phyloP scores from a whole-genome alignment of 2,797 vertebrate species.

The Chelidonichthys spinosus region DNA sequence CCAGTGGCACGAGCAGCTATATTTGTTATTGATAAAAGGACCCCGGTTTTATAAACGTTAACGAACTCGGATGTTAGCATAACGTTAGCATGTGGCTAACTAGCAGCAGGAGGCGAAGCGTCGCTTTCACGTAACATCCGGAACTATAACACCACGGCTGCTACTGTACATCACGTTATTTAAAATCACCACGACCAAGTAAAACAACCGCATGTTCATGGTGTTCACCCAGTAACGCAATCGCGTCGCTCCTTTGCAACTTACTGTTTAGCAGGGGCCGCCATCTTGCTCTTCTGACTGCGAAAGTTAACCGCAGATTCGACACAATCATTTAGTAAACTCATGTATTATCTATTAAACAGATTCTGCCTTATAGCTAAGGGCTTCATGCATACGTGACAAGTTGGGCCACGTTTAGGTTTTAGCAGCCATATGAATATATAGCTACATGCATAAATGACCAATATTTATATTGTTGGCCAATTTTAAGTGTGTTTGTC shows the following conservation, averaged over 20 bases:
- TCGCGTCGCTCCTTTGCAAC: constrained; percentile 57
- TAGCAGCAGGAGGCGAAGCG: not conserved
- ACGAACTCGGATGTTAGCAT: too few species aligned
- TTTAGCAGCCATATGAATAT: not conserved
- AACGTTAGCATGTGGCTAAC: constrained; percentile 29
- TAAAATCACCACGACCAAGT: not conserved
- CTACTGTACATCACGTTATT: rapidly evolving
- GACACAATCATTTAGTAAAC: constrained; percentile 20
- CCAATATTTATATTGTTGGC: too few species aligned
- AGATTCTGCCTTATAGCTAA: too few species aligned
- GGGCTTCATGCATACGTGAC: too few species aligned
- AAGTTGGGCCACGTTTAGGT: not conserved
- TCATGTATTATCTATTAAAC: not conserved
- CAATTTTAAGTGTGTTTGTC: not conserved
- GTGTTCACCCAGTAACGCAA: not conserved
- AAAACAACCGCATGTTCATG: not conserved
- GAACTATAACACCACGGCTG: not conserved
- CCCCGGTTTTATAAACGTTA: not conserved
- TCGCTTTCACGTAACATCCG: not conserved
- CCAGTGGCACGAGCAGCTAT: not conserved
- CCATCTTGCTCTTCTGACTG: constrained; percentile 81
- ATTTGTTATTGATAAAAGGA: not conserved
- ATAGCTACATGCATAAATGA: not conserved
- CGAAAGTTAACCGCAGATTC: constrained; percentile 59
- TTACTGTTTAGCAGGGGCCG: constrained; percentile 90